Base-by-base conservation (phyloP, 2,888 invertebrate genomes). In the Polymixis lichenea region DNA sequence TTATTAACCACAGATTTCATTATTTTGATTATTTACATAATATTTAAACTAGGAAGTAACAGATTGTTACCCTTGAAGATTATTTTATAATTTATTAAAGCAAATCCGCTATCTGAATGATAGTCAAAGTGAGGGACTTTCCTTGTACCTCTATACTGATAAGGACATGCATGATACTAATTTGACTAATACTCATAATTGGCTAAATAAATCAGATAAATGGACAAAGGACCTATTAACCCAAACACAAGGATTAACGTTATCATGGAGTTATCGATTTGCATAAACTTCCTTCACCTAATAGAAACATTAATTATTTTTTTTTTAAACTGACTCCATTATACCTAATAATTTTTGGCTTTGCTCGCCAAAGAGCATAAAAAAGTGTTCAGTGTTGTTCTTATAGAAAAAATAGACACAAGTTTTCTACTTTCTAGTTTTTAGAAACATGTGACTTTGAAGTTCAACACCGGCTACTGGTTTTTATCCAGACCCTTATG, bases 111-210 rank as follows among this genome's bases (percentile, higher is more conserved):
- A 85, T 82, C 70, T 75, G 15, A 70, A 68, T 67, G 62, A 82
- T 38, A 60, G 55, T 32, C 49, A 60, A 56, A 43, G 17, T 53
- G 25, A 60, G 58, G 86, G 67, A 82, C 77, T 82, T 85, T 60
- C 43, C 81, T 85, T 69, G 68, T 56, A 19, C 55, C n/a, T 67
- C 60, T 51, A n/a, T n/a, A 32, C 53, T 56, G 82, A 89, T 88
- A 89, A 80, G 22, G 49, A 56, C 60, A 77, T 71, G 58, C 53
- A 58, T 83, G 80, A 75, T 72, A 82, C 66, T 61, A 75, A 77
- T 80, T 77, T 69, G 19, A 32, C 22, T 53, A 60, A 43, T 60
- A 53, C 46, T 73, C 8, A 43, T 38, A 69, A 56, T 70, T 74
- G 66, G 74, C 73, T 53, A n/a, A 75, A 17, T 55, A 46, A 64